Conservation (phyloP, 2,113 vertebrate genomes). For the Xenopus tropicalis region UCB_Xtro_10.0 CM004447.2:134624001-134624500, state of each 20-base stretch:
- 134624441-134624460: not conserved
- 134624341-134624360: not conserved
- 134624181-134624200: too few relatives aligned
- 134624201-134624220: too few relatives aligned
- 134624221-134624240: too few relatives aligned
- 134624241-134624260: too few relatives aligned
- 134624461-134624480: constrained; percentile 31
- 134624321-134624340: not conserved
- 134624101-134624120: too few relatives aligned
- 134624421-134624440: constrained; percentile 4
- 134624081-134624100: not conserved
- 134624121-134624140: too few relatives aligned
- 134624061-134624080: not conserved
- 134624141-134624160: too few relatives aligned
- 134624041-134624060: not conserved
- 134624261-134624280: not conserved
- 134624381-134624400: constrained; percentile 20
- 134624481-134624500: constrained; percentile 35
- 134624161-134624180: too few relatives aligned
- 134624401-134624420: constrained; percentile 26
- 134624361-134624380: constrained; percentile 3
- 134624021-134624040: constrained; percentile 11
- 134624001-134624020: constrained; percentile 6
- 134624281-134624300: not conserved
- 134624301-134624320: not conserved